A percentile compares a stretch with the other conserved stretches of the same genome.
These are phyloP conservation scores for Rhabdophis nuchalis DNA, from an alignment of 2,797 vertebrate species.

Conservation along the genomic window DNA sequence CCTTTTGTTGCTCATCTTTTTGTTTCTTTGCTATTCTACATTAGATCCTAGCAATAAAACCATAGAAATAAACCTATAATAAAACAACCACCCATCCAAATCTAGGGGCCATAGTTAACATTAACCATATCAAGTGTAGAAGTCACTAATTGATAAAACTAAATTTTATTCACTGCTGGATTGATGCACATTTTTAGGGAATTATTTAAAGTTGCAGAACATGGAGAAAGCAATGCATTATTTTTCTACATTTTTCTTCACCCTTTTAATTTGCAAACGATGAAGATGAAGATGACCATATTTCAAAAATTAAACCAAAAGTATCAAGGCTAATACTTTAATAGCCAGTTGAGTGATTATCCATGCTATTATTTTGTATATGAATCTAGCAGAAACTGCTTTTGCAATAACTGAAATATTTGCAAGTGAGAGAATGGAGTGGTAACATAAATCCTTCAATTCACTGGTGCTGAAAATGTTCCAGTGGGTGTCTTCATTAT, in stretches of 20 bases:
- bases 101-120: background rate
- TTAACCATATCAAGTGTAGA: background rate
- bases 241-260: background rate
- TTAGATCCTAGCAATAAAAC: background rate
- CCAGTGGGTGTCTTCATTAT: conserved; percentile 39
- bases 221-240: background rate
- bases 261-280: background rate
- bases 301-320: conserved; percentile 40
- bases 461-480: conserved; percentile 35
- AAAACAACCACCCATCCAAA: background rate
- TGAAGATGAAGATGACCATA: background rate
- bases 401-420: conserved; percentile 36
- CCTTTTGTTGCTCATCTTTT: background rate
- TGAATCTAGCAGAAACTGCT: conserved; percentile 40
- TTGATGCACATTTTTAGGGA: background rate
- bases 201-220: background rate
- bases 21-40: background rate
- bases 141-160: background rate
- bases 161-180: background rate
- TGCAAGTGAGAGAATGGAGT: conserved; percentile 48
- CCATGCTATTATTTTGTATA: conserved; percentile 50
- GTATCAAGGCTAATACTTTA: conserved; percentile 40
- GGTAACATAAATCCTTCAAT: conserved; percentile 44
- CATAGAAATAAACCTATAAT: background rate
- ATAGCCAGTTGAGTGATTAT: conserved; percentile 32